phyloP scores from a whole-genome alignment of 2,113 vertebrate species.

The Alaudala cheleensis region DNA sequence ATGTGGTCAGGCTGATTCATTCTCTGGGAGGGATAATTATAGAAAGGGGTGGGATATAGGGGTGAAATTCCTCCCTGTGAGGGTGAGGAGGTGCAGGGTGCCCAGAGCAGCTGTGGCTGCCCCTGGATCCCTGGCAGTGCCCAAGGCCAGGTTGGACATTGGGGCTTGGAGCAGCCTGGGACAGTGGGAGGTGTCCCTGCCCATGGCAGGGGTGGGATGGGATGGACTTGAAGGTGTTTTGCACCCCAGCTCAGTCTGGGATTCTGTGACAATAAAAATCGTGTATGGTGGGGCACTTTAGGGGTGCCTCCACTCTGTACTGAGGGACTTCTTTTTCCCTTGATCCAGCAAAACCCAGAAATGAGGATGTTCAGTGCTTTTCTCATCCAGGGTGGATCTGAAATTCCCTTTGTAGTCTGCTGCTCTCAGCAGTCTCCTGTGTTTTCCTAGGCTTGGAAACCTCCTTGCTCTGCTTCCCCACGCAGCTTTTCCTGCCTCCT shows the following conservation, averaged over 20 bases:
- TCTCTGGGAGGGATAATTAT: neutral
- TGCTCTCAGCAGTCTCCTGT: neutral
- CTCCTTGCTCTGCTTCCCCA: neutral
- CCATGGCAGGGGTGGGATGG: accelerated
- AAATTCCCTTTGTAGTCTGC: neutral
- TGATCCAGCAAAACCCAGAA: neutral
- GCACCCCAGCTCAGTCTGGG: neutral
- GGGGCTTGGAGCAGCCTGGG: neutral
- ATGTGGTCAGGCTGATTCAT: neutral
- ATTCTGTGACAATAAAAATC: neutral
- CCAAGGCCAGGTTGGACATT: neutral
- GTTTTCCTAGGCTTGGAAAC: neutral
- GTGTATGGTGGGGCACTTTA: neutral
- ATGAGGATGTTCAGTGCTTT: neutral
- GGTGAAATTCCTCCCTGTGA: accelerated
- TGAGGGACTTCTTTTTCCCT: neutral
- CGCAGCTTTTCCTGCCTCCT: neutral
- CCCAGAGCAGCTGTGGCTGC: neutral
- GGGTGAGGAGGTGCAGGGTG: neutral
- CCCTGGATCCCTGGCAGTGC: neutral
- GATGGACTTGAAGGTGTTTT: accelerated
- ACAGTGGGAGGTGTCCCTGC: neutral
- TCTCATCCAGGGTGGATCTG: neutral
- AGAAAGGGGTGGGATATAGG: neutral
- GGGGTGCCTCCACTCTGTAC: neutral